Evolutionary conservation across 2,113 vertebrate genomes (phyloP), one percentile per base, ranked within the genome.

Genomic region (Gobiocypris rarus): DNA sequence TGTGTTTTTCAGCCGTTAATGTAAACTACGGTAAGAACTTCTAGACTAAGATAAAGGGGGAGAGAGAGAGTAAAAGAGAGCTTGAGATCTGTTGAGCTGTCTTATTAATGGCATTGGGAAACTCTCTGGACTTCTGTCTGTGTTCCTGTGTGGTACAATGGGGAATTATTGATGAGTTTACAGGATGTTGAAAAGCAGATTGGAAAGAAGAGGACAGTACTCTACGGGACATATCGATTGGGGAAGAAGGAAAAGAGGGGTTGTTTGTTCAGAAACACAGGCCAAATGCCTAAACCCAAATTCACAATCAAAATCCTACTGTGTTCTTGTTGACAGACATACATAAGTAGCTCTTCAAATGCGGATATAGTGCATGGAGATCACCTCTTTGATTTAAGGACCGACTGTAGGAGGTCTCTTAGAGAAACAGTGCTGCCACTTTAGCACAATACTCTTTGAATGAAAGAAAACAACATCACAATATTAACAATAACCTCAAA

Each of bases 301-400:
- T 86, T 52, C 80, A 15, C 79, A 34, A 74, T 63, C 63, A 67
- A 52, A 78, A 61, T 14, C 41, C 28, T 4, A 74, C 22, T 50
- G 22, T 63, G 54, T 34, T 69, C 45, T 41, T 59, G 5, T 9
- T 87, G 83, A 89, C 13, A 28, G 67, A 84, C 38, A 31, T 26
- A 48, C n/a, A 11, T 38, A 38, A 89, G 82, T 70, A 50, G 71
- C 45, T 65, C 67, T 87, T 67, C 10, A 65, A 87, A 56, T 34
- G 74, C 26, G 9, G 80, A 52, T 58, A 34, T 56, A 11, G 28
- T 45, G 79, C 59, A 78, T 15, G 13, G 10, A 19, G 26, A 11
- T 41, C 15, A 63, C 41, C 22, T 34, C 58, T 79, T 43, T 79
- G n/a, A 63, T 63, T 79, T 63, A 14, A 61, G 54, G 34, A 63